Evolutionary conservation across 2,888 invertebrate species (phyloP).

Genomic region (Lottia scabra): DNA sequence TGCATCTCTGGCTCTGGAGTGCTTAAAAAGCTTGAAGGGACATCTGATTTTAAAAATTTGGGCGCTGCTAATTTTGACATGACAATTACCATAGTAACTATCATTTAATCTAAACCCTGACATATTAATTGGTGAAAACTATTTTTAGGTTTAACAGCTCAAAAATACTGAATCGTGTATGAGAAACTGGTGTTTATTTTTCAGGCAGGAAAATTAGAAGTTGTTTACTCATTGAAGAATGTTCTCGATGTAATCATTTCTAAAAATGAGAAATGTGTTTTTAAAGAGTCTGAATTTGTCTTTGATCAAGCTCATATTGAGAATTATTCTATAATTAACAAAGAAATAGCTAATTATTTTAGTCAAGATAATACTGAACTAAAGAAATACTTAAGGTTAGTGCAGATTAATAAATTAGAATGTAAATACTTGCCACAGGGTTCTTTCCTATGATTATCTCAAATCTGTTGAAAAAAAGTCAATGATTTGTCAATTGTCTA

Average conservation of each 20-base stretch:
- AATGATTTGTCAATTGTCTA: neutral
- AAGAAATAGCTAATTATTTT: conserved; percentile 56
- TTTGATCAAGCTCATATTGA: conserved; percentile 46
- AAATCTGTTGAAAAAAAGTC: neutral
- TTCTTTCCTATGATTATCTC: neutral
- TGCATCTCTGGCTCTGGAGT: no score
- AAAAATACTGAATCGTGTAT: no score
- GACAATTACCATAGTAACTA: no score
- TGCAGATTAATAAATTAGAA: no score
- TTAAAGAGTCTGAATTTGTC: conserved; percentile 46
- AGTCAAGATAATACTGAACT: conserved; percentile 41
- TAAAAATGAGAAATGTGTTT: conserved; percentile 47
- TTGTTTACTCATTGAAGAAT: conserved; percentile 48
- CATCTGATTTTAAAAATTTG: no score
- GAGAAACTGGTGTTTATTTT: no score
- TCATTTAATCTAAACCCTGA: no score
- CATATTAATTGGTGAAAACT: no score
- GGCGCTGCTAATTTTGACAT: no score
- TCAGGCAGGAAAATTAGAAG: conserved; percentile 48
- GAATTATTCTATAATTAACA: conserved; percentile 46
- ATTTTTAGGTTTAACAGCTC: no score
- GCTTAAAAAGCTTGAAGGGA: no score
- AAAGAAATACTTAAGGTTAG: conserved; percentile 45
- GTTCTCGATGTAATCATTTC: conserved; percentile 37
- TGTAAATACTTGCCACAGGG: no score